Conservation (phyloP, 2,888 invertebrate genomes). For the Papilio protenor region DNA sequence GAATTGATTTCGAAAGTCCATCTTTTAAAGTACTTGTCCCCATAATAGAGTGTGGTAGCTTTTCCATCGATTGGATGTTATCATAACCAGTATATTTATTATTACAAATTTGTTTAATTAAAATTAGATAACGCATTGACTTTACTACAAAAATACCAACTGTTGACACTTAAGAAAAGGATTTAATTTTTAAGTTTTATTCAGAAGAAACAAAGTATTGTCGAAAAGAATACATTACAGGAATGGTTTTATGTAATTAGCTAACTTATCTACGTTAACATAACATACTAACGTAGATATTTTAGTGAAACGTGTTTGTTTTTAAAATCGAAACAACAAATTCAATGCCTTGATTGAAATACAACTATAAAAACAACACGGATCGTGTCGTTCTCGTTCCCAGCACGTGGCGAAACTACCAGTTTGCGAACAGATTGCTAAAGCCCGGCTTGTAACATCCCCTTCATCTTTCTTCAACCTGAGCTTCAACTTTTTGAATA, state of each 20-base stretch:
- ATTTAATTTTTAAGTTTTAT: too few species aligned
- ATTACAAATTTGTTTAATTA: not conserved
- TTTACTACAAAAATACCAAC: not conserved
- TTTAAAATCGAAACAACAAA: not conserved
- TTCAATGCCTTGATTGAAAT: not conserved
- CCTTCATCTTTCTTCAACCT: not conserved
- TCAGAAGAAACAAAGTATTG: too few species aligned
- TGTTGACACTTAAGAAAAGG: too few species aligned
- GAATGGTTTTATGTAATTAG: too few species aligned
- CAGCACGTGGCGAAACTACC: conserved; percentile 4
- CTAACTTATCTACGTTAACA: too few species aligned
- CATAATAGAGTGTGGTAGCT: conserved; percentile 49
- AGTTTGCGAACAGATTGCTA: not conserved
- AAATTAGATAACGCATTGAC: not conserved
- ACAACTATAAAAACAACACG: not conserved
- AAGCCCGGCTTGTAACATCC: not conserved
- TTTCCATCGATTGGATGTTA: conserved; percentile 20
- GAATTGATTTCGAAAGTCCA: conserved; percentile 79
- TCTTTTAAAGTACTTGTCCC: conserved; percentile 71
- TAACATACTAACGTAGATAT: too few species aligned
- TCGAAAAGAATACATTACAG: too few species aligned
- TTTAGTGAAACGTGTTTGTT: not conserved
- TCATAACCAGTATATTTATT: not conserved
- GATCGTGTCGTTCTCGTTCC: not conserved
- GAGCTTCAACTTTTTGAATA: not conserved